Conservation (phyloP, 2,888 invertebrate species). For the Drosophila atroscutellata region DNA sequence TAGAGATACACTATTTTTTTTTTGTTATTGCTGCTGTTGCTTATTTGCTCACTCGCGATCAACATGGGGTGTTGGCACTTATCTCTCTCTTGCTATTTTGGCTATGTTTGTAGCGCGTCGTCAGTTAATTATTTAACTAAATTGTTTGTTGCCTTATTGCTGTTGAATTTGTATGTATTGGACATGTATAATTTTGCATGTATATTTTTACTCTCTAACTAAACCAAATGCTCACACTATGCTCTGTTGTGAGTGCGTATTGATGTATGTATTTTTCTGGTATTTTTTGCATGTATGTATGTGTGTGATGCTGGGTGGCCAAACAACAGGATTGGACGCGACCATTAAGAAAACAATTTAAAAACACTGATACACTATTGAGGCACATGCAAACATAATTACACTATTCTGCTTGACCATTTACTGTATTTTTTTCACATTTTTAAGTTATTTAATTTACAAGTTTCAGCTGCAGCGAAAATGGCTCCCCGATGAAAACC, state of each 20-base stretch:
- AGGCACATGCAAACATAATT: slow-evolving; percentile 60
- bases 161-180: slow-evolving; percentile 37
- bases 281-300: slow-evolving; percentile 40
- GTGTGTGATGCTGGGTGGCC: slow-evolving; percentile 70
- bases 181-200: slow-evolving; percentile 36
- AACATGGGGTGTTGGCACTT: slow-evolving; percentile 75
- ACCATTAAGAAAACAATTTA: slow-evolving; percentile 48
- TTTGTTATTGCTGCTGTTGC: slow-evolving; percentile 44
- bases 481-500: slow-evolving; percentile 62
- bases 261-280: slow-evolving; percentile 51
- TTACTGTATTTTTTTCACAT: slow-evolving; percentile 62
- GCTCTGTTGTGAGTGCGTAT: slow-evolving; percentile 42
- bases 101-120: slow-evolving; percentile 50
- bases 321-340: slow-evolving; percentile 56
- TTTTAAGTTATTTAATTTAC: slow-evolving; percentile 65
- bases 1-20: background rate
- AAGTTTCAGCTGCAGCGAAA: slow-evolving; percentile 65
- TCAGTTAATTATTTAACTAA: slow-evolving; percentile 42
- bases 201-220: slow-evolving; percentile 49
- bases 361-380: slow-evolving; percentile 53
- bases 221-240: slow-evolving; percentile 64
- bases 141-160: slow-evolving; percentile 41
- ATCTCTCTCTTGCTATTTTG: slow-evolving; percentile 45
- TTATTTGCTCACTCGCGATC: slow-evolving; percentile 64
- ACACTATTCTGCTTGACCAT: slow-evolving; percentile 33